These are phyloP conservation scores for Coreoperca whiteheadi DNA, from an alignment of 2,113 vertebrate species.

Conservation along the genomic window DNA sequence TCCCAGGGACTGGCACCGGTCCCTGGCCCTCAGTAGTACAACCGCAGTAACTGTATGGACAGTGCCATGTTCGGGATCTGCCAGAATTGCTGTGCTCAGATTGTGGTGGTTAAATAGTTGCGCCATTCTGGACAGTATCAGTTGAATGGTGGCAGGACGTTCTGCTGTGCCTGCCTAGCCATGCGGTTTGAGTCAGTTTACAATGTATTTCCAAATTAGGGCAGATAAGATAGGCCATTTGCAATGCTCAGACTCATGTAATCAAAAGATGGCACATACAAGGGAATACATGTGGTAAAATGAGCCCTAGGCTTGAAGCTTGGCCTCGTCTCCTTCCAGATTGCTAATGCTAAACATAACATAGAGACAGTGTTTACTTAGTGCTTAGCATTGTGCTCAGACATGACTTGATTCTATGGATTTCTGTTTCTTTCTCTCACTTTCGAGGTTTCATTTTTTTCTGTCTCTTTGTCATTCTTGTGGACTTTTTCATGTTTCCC, in stretches of 20 bases:
- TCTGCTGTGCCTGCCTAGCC: conserved; percentile 32
- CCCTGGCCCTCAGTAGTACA: conserved; percentile 44
- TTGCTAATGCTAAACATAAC: conserved; percentile 55
- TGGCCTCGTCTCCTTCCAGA: conserved; percentile 45
- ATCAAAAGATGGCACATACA: conserved; percentile 59
- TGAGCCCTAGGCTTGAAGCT: conserved; percentile 42
- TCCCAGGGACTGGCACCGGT: conserved; percentile 54
- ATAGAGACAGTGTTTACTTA: conserved; percentile 51
- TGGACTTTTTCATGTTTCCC: not conserved
- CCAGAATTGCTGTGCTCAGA: conserved; percentile 54
- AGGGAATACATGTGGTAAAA: conserved; percentile 50
- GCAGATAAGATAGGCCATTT: conserved; percentile 60
- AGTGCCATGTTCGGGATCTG: conserved; percentile 46
- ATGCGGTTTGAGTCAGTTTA: conserved; percentile 53
- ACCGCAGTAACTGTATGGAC: conserved; percentile 49
- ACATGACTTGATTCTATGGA: conserved; percentile 18
- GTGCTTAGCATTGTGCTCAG: conserved; percentile 37
- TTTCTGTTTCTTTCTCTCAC: conserved; percentile 15
- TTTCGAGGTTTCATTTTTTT: not conserved
- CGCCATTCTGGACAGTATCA: conserved; percentile 49
- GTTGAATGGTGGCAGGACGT: conserved; percentile 40
- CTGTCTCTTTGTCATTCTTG: not conserved
- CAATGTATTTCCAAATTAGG: conserved; percentile 56
- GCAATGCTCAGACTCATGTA: conserved; percentile 40
- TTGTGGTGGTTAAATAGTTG: conserved; percentile 50